These are phyloP conservation scores for Belonocnema kinseyi DNA, from an alignment of 1,140 invertebrate species.

Conservation along the genomic window DNA sequence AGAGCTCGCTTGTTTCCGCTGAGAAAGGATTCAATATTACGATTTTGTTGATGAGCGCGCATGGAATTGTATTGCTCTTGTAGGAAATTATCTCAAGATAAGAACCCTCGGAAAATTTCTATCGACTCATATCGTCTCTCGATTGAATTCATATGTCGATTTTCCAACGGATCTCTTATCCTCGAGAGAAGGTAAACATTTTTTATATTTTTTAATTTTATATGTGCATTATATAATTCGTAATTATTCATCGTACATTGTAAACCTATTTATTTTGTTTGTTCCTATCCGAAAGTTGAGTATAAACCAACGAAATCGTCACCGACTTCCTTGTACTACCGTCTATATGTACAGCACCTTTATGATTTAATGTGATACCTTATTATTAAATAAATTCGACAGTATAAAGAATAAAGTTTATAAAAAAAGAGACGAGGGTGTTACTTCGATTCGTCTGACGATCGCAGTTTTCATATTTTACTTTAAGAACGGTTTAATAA, in stretches of 20 bases:
- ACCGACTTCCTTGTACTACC: slow-evolving; percentile 65
- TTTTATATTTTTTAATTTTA: slow-evolving; percentile 74
- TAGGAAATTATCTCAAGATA: slow-evolving; percentile 2
- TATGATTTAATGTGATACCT: slow-evolving; percentile 73
- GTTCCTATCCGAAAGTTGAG: slow-evolving; percentile 67
- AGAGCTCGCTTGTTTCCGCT: slow-evolving; percentile 14
- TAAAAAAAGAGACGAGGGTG: slow-evolving; percentile 43
- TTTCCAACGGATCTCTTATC: background rate
- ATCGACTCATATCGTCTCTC: background rate
- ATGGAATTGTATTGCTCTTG: slow-evolving; percentile 14
- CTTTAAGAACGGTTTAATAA: background rate
- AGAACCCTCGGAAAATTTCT: background rate
- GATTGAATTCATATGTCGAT: background rate
- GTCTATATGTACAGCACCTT: slow-evolving; percentile 71
- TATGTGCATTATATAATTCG: slow-evolving; percentile 71
- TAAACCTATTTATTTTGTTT: slow-evolving; percentile 69
- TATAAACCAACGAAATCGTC: slow-evolving; percentile 63
- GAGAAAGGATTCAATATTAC: slow-evolving; percentile 4
- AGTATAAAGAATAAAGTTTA: slow-evolving; percentile 50
- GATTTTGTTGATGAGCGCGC: slow-evolving; percentile 13
- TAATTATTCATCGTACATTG: slow-evolving; percentile 65
- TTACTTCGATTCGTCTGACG: no score
- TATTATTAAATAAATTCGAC: slow-evolving; percentile 66
- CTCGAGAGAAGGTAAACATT: slow-evolving; percentile 41
- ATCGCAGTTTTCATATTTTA: no score